These are phyloP conservation scores for Schizotus pectinicornis DNA, from an alignment of 2,888 invertebrate genomes.

Conservation along the genomic window DNA sequence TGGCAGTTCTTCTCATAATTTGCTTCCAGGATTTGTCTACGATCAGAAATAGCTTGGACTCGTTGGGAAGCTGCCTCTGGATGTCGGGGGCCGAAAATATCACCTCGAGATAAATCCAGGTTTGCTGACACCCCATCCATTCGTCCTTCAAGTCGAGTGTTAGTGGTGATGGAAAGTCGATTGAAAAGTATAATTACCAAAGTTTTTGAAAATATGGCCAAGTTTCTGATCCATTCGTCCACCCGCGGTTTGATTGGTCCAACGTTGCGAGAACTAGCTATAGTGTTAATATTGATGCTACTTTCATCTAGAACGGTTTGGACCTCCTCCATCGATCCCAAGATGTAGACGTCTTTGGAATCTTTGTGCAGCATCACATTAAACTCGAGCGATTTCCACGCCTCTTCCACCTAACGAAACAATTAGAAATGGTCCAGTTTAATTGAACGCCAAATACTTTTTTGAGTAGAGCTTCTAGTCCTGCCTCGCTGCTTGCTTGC, in stretches of 20 bases:
- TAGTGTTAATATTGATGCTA: slow-evolving; percentile 84
- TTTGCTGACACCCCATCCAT: slow-evolving; percentile 87
- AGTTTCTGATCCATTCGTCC: slow-evolving; percentile 79
- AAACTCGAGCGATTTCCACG: slow-evolving; percentile 83
- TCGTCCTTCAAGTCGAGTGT: slow-evolving; percentile 80
- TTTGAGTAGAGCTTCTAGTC: slow-evolving; percentile 78
- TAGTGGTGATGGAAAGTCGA: not conserved
- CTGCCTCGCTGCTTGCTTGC: slow-evolving; percentile 87
- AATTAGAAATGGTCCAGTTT: not conserved
- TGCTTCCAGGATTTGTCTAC: slow-evolving; percentile 93
- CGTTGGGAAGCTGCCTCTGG: slow-evolving; percentile 88
- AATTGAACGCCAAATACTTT: slow-evolving; percentile 61
- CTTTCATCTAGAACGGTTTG: slow-evolving; percentile 84
- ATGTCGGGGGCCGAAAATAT: slow-evolving; percentile 96
- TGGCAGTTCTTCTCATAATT: slow-evolving; percentile 81
- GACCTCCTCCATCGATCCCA: slow-evolving; percentile 86
- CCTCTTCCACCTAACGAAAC: slow-evolving; percentile 73
- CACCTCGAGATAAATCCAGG: slow-evolving; percentile 94
- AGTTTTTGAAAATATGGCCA: slow-evolving; percentile 83
- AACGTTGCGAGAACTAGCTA: slow-evolving; percentile 84
- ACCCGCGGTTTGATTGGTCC: slow-evolving; percentile 83
- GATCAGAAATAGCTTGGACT: slow-evolving; percentile 82
- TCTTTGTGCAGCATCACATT: slow-evolving; percentile 80
- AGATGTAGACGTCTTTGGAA: slow-evolving; percentile 79
- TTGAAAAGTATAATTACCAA: slow-evolving; percentile 64